A percentile compares a stretch with the other conserved stretches of the same genome.
Evolutionary conservation across 2,113 vertebrate genomes (phyloP).

Genomic region (Dasyprocta punctata): DNA sequence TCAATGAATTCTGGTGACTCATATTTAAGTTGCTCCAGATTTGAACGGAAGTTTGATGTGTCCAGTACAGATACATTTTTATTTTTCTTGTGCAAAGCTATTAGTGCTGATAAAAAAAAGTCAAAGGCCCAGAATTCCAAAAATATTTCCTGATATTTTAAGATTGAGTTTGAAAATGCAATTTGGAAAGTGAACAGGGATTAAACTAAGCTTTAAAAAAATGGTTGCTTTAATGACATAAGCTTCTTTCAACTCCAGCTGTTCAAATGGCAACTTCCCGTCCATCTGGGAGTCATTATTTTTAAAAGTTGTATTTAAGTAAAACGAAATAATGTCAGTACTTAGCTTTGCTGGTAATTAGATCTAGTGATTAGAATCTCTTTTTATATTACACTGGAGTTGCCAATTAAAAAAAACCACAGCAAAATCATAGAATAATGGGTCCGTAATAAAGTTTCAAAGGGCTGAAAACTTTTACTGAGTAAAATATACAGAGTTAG

Average conservation of each 20-base stretch:
- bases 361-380: constrained; percentile 33
- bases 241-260: neutral
- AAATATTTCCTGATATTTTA: constrained; percentile 34
- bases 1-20: neutral
- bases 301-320: constrained; percentile 62
- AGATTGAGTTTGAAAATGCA: constrained; percentile 42
- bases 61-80: neutral
- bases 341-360: constrained; percentile 58
- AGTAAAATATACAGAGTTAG: constrained; percentile 45
- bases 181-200: constrained; percentile 23
- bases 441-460: constrained; percentile 48
- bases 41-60: neutral
- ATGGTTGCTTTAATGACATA: neutral
- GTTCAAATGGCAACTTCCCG: constrained; percentile 50
- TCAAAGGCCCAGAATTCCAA: neutral
- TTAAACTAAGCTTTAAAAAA: constrained; percentile 2
- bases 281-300: constrained; percentile 67
- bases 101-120: constrained; percentile 12
- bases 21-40: neutral
- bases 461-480: constrained; percentile 48
- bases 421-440: constrained; percentile 53
- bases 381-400: constrained; percentile 50
- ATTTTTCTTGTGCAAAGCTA: constrained; percentile 46
- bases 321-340: constrained; percentile 56
- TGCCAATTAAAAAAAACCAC: constrained; percentile 22